Evolutionary conservation across 2,797 vertebrate species (phyloP).

Genomic region (Tinamus major): DNA sequence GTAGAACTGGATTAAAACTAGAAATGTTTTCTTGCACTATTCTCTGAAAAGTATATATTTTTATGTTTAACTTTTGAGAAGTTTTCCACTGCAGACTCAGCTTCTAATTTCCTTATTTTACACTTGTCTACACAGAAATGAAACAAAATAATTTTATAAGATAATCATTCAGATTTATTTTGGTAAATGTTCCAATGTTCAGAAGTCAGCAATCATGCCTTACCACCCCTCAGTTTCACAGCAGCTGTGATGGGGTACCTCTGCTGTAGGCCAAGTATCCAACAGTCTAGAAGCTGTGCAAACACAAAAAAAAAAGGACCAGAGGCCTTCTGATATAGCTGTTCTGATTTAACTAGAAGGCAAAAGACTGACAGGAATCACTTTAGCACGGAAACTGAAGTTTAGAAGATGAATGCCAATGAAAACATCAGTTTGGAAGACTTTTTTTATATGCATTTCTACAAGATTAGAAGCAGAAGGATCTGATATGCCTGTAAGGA

Average conservation of each 20-base stretch:
- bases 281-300: background rate
- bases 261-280: background rate
- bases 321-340: background rate
- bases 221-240: background rate
- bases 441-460: background rate
- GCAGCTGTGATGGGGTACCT: background rate
- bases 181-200: background rate
- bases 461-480: constrained; percentile 40
- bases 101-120: background rate
- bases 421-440: constrained; percentile 4
- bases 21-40: background rate
- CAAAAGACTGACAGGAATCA: background rate
- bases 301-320: background rate
- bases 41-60: background rate
- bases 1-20: background rate
- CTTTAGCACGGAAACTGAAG: background rate
- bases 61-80: background rate
- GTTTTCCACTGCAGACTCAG: background rate
- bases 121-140: background rate
- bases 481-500: constrained; percentile 1
- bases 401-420: constrained; percentile 30
- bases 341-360: background rate
- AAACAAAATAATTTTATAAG: background rate
- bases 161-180: background rate
- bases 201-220: background rate